Conservation (phyloP, 2,888 invertebrate genomes). For the Watsonalla binaria region DNA sequence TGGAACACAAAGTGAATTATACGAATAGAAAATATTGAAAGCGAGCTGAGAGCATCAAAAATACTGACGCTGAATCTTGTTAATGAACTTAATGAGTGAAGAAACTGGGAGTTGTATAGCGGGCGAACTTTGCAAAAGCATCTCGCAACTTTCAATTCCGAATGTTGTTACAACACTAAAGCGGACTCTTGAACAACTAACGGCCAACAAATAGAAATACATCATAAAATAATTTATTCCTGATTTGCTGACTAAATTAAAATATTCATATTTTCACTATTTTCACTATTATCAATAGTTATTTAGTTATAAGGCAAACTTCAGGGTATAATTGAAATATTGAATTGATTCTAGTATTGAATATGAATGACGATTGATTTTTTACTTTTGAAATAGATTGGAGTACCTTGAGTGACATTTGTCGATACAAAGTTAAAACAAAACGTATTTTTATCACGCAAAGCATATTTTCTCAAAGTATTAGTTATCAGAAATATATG, state of each 20-base stretch:
- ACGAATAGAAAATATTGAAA: conserved; percentile 68
- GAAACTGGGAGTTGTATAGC: conserved; percentile 55
- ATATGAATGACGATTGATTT: too few relatives aligned
- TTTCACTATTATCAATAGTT: too few relatives aligned
- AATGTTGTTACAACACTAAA: conserved; percentile 49
- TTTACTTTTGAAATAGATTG: too few relatives aligned
- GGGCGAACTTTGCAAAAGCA: conserved; percentile 54
- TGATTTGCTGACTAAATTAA: conserved; percentile 20
- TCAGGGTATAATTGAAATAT: too few relatives aligned
- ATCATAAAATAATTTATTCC: conserved; percentile 46
- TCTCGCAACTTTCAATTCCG: conserved; percentile 59
- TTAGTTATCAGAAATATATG: too few relatives aligned
- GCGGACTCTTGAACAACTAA: conserved; percentile 37
- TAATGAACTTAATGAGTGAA: conserved; percentile 73
- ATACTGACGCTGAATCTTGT: conserved; percentile 66
- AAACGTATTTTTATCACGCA: too few relatives aligned
- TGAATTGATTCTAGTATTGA: too few relatives aligned
- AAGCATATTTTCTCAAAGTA: too few relatives aligned
- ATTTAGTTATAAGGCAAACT: too few relatives aligned
- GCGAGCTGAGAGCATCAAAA: conserved; percentile 61
- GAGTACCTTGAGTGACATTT: too few relatives aligned
- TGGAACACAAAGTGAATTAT: conserved; percentile 58
- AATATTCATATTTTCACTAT: conserved; percentile 17
- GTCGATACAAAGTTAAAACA: too few relatives aligned
- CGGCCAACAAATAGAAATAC: conserved; percentile 47